Evolutionary conservation across 2,888 invertebrate genomes (phyloP).

Genomic region (Serripes groenlandicus): DNA sequence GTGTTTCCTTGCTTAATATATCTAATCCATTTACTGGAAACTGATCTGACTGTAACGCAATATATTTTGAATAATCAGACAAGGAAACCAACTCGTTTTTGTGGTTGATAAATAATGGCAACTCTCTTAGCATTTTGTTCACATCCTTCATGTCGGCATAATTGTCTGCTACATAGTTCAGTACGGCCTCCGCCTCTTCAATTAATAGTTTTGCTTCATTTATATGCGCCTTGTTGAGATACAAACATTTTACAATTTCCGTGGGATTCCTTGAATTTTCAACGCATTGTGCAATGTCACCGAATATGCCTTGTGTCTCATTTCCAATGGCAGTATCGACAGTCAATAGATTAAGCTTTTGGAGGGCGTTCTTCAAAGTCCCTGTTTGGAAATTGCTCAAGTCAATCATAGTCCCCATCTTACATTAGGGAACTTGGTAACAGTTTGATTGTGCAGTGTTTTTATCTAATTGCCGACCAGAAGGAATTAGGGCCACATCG

Average conservation of each 20-base stretch:
- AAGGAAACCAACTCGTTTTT: neutral
- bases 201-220: neutral
- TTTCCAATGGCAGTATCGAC: neutral
- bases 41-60: neutral
- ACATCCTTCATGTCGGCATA: neutral
- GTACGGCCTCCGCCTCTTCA: slow-evolving; percentile 8
- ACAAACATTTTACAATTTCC: slow-evolving; percentile 16
- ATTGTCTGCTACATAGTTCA: slow-evolving; percentile 19
- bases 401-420: neutral
- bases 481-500: no score
- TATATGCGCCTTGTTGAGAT: slow-evolving; percentile 17
- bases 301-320: neutral
- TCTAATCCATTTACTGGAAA: neutral
- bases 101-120: neutral
- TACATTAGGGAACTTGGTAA: neutral
- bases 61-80: neutral
- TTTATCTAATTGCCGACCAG: no score
- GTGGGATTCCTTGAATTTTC: slow-evolving; percentile 1
- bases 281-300: neutral
- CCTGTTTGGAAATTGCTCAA: neutral
- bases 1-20: neutral
- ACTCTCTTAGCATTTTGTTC: neutral
- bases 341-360: neutral
- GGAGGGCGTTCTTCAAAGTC: neutral
- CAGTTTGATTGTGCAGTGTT: no score